Evolutionary conservation across 2,888 invertebrate genomes (phyloP).

Genomic region (Torymus auratus): DNA sequence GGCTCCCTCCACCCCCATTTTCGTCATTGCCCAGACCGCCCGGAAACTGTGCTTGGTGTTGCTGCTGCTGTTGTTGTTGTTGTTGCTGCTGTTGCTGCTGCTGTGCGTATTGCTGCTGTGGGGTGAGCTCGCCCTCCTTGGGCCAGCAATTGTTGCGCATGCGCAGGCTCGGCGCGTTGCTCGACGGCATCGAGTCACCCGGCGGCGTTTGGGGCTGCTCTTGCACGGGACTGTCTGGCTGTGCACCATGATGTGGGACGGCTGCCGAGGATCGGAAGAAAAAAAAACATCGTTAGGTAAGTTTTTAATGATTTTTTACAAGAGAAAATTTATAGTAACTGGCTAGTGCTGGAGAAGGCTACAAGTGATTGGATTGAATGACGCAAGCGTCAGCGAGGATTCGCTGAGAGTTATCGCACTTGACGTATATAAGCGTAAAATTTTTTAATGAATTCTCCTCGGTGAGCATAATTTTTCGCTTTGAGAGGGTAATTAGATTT

Average conservation of each 20-base stretch:
- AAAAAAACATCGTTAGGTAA: background rate
- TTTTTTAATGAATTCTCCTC: no score
- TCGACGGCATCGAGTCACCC: background rate
- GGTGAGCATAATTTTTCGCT: no score
- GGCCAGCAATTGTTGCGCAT: conserved; percentile 53
- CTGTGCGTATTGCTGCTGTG: background rate
- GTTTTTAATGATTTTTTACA: background rate
- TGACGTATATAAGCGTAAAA: no score
- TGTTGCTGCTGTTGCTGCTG: conserved; percentile 44
- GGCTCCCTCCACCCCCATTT: conserved; percentile 77
- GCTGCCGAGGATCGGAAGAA: conserved; percentile 16
- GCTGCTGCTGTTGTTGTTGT: conserved; percentile 55
- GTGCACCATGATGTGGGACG: conserved; percentile 54
- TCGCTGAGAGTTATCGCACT: no score
- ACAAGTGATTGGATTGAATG: no score
- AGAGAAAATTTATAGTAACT: no score
- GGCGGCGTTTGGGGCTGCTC: conserved; percentile 32
- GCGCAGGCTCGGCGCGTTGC: conserved; percentile 34
- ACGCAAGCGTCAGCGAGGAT: no score
- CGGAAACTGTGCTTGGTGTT: conserved; percentile 45
- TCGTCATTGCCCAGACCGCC: conserved; percentile 72
- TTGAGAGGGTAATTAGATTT: no score
- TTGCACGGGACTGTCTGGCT: conserved; percentile 20
- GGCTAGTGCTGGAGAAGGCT: no score
- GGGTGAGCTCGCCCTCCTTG: conserved; percentile 20